Base-by-base conservation (phyloP, 1,140 invertebrate genomes). In the Penaeus japonicus region DNA sequence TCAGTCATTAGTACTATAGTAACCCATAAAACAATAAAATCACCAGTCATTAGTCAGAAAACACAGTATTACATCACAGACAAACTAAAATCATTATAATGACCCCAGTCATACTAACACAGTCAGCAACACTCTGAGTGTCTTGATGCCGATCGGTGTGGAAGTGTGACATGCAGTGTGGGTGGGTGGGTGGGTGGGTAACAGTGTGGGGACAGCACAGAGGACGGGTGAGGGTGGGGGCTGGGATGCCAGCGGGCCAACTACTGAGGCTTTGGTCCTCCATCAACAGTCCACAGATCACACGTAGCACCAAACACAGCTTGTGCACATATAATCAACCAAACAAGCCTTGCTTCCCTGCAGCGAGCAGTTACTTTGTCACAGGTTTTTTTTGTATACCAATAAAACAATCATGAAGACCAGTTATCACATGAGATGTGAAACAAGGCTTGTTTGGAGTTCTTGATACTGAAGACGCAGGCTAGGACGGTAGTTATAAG, bases 281-380 rank as follows among this genome's bases (percentile, higher is more conserved):
- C 87, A 75, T 77, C 53, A 78, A 65, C 75, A 78, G 53, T 73
- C 55, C 57, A 78, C 24, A 55, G 82, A 73, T 85, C 59, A 89
- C 83, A 81, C 88, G 22, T 89, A 89, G 88, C 88, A 89, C 88
- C 88, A 82, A 89, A 89, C 88, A 82, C 88, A 70, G 84, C 88
- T 89, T 89, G 88, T 89, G 88, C 88, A 85, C 88, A 88, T 65
- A 89, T 47, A 81, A 70, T 73, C 75, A 32, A 80, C 55, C 83
- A 79, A 75, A 80, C 84, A 84, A 82, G 79, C 79, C 59, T 82
- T 65, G 62, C 55, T 75, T 70, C 86, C 30, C 53, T 57, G 85
- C 59, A 81, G 24, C 55, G n/a, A 82, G 80, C 57, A 82, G 53
- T 82, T 70, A 59, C 57, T 84, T 84, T 84, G 55, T 84, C 59